These are phyloP conservation scores for Octonoba sinensis DNA, from an alignment of 2,888 invertebrate species.

Conservation along the genomic window DNA sequence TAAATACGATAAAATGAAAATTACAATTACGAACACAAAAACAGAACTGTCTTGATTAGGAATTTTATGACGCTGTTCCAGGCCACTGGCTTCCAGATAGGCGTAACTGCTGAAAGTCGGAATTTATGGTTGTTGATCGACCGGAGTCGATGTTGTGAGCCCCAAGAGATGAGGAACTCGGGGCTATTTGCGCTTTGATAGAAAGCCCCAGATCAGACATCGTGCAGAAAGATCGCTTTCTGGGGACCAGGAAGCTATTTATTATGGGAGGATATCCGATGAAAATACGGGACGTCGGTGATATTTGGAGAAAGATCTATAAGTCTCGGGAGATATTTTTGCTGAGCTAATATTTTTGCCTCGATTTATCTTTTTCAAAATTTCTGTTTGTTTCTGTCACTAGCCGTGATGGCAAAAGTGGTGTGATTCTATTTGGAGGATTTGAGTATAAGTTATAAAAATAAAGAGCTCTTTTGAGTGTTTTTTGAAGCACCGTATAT, in stretches of 20 bases:
- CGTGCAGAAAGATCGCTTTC: constrained; percentile 10
- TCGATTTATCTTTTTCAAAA: too few species aligned
- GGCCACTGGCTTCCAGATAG: too few species aligned
- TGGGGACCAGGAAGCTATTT: constrained; percentile 43
- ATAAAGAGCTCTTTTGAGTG: too few species aligned
- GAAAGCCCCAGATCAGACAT: constrained; percentile 30
- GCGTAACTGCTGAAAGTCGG: neutral
- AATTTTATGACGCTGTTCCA: too few species aligned
- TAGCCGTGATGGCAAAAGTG: too few species aligned
- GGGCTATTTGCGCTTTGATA: constrained; percentile 49
- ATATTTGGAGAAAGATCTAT: constrained; percentile 43
- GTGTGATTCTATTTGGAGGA: too few species aligned
- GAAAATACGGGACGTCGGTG: constrained; percentile 37
- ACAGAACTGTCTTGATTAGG: too few species aligned
- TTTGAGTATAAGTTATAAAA: too few species aligned
- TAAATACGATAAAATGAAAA: too few species aligned
- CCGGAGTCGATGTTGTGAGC: constrained; percentile 12
- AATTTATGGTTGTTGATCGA: constrained; percentile 16
- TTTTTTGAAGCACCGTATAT: too few species aligned
- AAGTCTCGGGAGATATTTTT: neutral
- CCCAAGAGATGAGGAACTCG: constrained; percentile 4
- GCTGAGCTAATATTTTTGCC: neutral
- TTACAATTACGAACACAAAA: too few species aligned
- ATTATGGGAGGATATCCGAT: constrained; percentile 38
- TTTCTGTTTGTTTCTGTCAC: too few species aligned